Evolutionary conservation across 2,888 invertebrate species (phyloP).

Genomic region (Ephialtes manifestator): DNA sequence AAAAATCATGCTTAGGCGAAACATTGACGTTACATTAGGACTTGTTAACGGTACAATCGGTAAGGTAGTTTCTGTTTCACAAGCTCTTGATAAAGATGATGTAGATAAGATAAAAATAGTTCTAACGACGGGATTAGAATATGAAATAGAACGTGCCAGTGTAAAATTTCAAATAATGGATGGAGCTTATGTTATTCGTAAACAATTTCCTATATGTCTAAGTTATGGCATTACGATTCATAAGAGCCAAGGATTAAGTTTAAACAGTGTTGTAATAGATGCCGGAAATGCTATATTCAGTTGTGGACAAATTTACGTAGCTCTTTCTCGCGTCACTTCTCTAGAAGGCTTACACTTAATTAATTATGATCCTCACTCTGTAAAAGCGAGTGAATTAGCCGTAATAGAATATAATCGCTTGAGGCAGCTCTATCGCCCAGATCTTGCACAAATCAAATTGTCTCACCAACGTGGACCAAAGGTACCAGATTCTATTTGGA

Average conservation of each 20-base stretch:
- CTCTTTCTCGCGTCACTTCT: constrained; percentile 69
- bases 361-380: constrained; percentile 69
- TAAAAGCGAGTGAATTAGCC: constrained; percentile 65
- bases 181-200: constrained; percentile 63
- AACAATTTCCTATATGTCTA: constrained; percentile 70
- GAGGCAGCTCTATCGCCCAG: constrained; percentile 61
- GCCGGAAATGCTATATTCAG: constrained; percentile 67
- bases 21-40: constrained; percentile 72
- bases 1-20: constrained; percentile 72
- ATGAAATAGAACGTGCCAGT: constrained; percentile 59
- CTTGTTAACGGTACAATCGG: constrained; percentile 74
- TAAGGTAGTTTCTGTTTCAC: constrained; percentile 53
- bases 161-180: constrained; percentile 70
- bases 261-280: constrained; percentile 66
- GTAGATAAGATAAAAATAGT: constrained; percentile 59
- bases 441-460: constrained; percentile 38
- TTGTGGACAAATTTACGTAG: constrained; percentile 73
- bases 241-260: constrained; percentile 71
- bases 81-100: constrained; percentile 43
- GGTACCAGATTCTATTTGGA: constrained; percentile 38
- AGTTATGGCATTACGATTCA: constrained; percentile 73
- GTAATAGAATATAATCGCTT: constrained; percentile 73
- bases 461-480: constrained; percentile 1
- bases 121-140: constrained; percentile 51
- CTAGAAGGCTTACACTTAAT: constrained; percentile 71